These are phyloP conservation scores for Lates calcarifer DNA, from an alignment of 2,113 vertebrate genomes.

Conservation along the genomic window DNA sequence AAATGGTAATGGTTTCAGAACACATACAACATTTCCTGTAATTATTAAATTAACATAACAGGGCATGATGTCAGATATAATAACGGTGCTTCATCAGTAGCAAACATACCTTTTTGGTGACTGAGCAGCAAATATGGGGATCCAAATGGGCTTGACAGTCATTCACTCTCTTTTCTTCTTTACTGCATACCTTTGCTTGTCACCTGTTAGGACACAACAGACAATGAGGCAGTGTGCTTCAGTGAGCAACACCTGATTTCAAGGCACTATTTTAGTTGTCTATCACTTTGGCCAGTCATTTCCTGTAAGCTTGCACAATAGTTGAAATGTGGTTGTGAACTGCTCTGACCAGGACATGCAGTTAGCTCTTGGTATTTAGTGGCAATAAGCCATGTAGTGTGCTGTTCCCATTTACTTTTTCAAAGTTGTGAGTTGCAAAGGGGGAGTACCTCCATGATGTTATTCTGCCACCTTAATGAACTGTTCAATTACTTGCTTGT, in stretches of 20 bases:
- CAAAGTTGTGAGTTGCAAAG: not conserved
- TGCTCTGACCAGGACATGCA: no score
- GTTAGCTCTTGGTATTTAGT: no score
- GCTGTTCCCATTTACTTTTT: not conserved
- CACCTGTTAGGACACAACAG: not conserved
- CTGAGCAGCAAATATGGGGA: not conserved
- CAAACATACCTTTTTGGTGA: no score
- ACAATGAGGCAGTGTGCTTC: not conserved
- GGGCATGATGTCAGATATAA: not conserved
- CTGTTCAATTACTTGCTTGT: conserved; percentile 4
- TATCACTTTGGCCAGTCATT: not conserved
- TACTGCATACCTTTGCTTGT: not conserved
- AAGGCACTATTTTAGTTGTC: not conserved
- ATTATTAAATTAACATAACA: not conserved
- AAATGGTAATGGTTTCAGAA: not conserved
- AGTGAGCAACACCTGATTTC: not conserved
- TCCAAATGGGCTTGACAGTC: not conserved
- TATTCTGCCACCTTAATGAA: conserved; percentile 18
- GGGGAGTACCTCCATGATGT: not conserved
- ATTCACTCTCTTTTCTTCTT: not conserved
- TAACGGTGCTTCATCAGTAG: not conserved
- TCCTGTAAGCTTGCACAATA: not conserved
- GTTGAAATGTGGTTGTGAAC: no score
- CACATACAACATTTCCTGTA: not conserved
- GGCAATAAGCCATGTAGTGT: not conserved